Percentiles rank a stretch among this genome's conserved stretches.
phyloP scores from a whole-genome alignment of 2,797 vertebrate genomes.

The Poecile montanus region DNA sequence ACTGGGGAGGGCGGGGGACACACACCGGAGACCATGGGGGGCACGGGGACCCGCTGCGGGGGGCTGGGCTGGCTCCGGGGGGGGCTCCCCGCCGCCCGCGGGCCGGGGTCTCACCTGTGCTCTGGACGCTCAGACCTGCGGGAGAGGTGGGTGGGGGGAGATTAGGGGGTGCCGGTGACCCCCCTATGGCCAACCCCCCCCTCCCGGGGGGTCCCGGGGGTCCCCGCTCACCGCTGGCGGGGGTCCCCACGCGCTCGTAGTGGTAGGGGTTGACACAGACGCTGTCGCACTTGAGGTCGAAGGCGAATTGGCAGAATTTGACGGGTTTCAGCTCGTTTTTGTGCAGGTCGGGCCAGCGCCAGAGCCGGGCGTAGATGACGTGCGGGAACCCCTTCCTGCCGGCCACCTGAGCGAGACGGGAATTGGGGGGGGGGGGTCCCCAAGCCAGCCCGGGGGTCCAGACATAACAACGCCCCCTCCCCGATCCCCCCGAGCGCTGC shows the following conservation, averaged over 20 bases:
- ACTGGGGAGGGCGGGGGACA: constrained; percentile 8
- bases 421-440: too few relatives aligned
- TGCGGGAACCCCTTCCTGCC: constrained; percentile 85
- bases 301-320: constrained; percentile 85
- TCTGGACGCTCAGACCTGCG: constrained; percentile 76
- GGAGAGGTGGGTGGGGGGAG: neutral
- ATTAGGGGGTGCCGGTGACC: neutral
- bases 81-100: neutral
- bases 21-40: neutral
- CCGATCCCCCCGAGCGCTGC: too few relatives aligned
- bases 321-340: constrained; percentile 86
- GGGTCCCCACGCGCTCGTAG: constrained; percentile 83
- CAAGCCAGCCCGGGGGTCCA: too few relatives aligned
- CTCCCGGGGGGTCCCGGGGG: neutral
- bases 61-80: neutral
- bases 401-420: constrained; percentile 70
- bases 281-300: constrained; percentile 86
- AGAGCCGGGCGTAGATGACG: constrained; percentile 83
- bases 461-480: too few relatives aligned
- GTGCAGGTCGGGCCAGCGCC: constrained; percentile 85
- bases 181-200: too few relatives aligned
- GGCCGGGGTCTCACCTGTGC: constrained; percentile 39
- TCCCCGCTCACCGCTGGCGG: constrained; percentile 69
- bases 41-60: neutral
- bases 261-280: constrained; percentile 84